Conservation (phyloP, 1,140 invertebrate species). For the Trypoxylus dichotomus region DNA sequence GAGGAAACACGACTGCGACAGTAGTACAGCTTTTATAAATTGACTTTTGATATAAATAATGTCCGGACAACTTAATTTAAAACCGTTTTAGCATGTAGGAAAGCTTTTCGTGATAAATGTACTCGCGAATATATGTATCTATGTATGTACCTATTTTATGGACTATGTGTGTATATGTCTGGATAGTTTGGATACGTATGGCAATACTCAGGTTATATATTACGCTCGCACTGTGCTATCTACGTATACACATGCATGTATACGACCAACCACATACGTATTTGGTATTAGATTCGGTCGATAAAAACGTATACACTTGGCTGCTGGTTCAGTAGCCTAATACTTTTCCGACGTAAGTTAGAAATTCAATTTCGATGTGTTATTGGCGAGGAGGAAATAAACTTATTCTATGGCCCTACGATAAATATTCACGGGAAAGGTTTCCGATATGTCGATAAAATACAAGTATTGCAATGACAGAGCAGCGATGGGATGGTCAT, state of each 20-base stretch:
- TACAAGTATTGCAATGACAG: too few relatives aligned
- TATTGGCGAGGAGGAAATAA: background rate
- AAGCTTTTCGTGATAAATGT: background rate
- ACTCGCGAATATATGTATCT: background rate
- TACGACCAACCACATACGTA: background rate
- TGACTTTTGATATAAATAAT: conserved; percentile 1
- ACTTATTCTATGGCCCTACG: background rate
- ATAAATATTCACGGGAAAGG: background rate
- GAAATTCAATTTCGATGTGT: background rate
- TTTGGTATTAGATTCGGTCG: too few relatives aligned
- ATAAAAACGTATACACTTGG: too few relatives aligned
- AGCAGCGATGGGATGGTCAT: too few relatives aligned
- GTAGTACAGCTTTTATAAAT: conserved; percentile 7
- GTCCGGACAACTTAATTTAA: background rate
- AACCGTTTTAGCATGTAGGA: background rate
- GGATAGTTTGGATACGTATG: too few relatives aligned
- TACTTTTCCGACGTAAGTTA: background rate
- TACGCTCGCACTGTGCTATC: background rate
- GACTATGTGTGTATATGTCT: too few relatives aligned
- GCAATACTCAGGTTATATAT: too few relatives aligned
- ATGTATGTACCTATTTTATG: background rate
- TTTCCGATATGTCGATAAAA: background rate
- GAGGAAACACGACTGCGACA: background rate
- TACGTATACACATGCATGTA: background rate
- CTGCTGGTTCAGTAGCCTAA: too few relatives aligned